These are phyloP conservation scores for Sitta europaea DNA, from an alignment of 2,113 vertebrate genomes.

Conservation along the genomic window DNA sequence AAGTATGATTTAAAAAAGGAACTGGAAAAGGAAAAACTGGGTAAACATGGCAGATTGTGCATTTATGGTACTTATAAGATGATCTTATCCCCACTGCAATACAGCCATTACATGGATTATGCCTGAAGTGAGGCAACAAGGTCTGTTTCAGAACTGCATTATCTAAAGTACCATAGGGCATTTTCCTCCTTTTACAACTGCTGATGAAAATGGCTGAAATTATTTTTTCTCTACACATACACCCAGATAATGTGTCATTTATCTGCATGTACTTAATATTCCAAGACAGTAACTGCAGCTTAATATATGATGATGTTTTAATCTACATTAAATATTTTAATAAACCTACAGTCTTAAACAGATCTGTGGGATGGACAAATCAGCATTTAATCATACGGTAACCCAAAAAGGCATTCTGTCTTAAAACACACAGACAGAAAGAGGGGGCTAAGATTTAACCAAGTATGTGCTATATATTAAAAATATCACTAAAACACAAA, in stretches of 20 bases:
- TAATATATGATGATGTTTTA: neutral
- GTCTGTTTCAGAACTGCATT: constrained; percentile 27
- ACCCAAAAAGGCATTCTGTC: neutral
- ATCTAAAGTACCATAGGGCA: neutral
- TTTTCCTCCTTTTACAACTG: neutral
- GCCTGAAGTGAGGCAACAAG: neutral
- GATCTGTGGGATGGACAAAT: neutral
- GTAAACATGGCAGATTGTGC: constrained; percentile 26
- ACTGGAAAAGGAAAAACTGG: neutral
- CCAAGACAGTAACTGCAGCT: neutral
- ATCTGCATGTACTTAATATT: neutral
- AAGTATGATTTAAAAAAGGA: neutral
- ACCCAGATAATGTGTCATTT: neutral
- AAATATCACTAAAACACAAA: neutral
- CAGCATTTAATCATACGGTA: neutral
- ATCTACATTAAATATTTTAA: neutral
- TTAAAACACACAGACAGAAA: neutral
- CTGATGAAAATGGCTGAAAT: neutral
- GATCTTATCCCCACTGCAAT: constrained; percentile 28
- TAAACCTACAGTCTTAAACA: neutral
- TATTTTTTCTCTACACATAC: neutral
- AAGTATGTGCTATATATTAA: neutral
- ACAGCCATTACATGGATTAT: constrained; percentile 34
- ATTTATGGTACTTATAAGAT: constrained; percentile 23
- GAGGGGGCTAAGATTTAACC: neutral